phyloP scores from a whole-genome alignment of 2,797 vertebrate species.

The Hylomyscus alleni region DNA sequence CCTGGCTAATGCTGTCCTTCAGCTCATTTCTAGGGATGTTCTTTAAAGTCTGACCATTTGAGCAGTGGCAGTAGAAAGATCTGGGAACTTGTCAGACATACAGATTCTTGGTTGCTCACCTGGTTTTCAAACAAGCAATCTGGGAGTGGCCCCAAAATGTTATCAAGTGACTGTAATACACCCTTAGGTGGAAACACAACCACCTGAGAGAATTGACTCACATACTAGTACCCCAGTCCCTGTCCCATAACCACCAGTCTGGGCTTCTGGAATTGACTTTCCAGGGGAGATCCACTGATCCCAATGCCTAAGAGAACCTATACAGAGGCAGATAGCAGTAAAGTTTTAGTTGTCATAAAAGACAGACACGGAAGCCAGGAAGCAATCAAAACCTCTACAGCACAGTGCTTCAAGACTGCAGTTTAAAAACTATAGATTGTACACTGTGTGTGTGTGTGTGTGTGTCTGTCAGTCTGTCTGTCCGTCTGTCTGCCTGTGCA shows the following conservation, averaged over 20 bases:
- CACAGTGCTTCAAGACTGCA: background rate
- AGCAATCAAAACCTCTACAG: conserved; percentile 5
- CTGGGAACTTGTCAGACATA: conserved; percentile 26
- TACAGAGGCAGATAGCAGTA: background rate
- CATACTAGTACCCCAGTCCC: background rate
- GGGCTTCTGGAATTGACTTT: background rate
- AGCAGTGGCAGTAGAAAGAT: background rate
- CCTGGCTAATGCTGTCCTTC: background rate
- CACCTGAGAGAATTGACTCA: background rate
- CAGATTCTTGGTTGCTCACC: background rate
- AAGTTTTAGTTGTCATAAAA: background rate
- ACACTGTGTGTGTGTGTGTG: background rate
- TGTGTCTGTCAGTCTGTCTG: background rate
- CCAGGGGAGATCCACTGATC: background rate
- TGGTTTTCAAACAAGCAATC: background rate
- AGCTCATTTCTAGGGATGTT: background rate
- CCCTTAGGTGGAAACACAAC: background rate
- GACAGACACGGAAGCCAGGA: background rate
- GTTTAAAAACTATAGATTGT: background rate
- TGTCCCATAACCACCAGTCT: background rate
- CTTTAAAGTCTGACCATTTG: background rate
- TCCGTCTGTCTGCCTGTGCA: background rate
- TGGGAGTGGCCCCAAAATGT: background rate
- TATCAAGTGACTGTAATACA: background rate
- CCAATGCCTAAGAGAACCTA: background rate